Evolutionary conservation across 2,888 invertebrate genomes (phyloP), one percentile per base, ranked within the genome.

Genomic region (Noctua janthe): DNA sequence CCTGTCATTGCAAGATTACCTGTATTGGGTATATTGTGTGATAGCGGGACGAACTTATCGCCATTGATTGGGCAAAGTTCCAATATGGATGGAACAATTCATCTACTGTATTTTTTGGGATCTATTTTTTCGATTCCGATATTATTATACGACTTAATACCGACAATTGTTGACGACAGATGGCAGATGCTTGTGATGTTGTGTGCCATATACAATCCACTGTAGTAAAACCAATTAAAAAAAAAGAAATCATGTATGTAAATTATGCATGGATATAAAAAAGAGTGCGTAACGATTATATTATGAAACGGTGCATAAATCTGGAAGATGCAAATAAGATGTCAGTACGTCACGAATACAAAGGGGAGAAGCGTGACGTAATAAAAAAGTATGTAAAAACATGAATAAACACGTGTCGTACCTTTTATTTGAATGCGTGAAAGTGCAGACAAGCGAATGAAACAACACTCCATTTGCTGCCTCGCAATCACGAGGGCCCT

Each of bases 361-460:
- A 64, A 20, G 10, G 43, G 13, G n/a, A 70, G 73, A 51, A 56
- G 17, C 62, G 47, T 80, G 62, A 62, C 54, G 20, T 49, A n/a
- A 51, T 51, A 72, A 80, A 59, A 71, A 56, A 74, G 17, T 67
- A n/a, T 23, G 51, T 20, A 35, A 66, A 75, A 13, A 71, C 51
- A 69, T 59, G 79, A 81, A 75, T 54, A 79, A 77, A 80, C 59
- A 75, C 51, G 35, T n/a, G 35, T 80, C 74, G 73, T 73, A 83
- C 86, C 87, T 89, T 87, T 87, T 89, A 91, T 92, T 91, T 91
- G 89, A 90, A 89, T 87, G 89, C 71, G 84, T 89, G 78, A 87
- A 91, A 91, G 89, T 91, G 92, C 91, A 91, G 92, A 92, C 93
- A 91, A 89, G 90, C 89, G 87, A 91, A 92, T 92, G 90, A 92